Conservation (phyloP, 1,140 invertebrate species). For the Teleogryllus occipitalis region DNA sequence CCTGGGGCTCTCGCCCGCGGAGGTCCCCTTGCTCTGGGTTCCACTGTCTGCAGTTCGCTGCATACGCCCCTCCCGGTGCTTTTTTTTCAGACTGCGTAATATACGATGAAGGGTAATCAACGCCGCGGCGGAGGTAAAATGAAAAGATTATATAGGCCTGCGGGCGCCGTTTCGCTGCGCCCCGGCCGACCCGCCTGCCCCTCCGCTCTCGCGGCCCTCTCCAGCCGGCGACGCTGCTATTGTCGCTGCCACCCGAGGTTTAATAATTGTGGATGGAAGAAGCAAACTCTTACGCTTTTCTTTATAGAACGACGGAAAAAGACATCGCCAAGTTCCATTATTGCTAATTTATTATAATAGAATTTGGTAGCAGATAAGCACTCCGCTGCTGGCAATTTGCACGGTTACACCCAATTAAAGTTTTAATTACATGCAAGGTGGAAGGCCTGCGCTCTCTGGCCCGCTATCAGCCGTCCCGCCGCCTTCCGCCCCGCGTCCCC, state of each 20-base stretch:
- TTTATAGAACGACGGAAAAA: conserved; percentile 13
- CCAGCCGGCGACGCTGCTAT: background rate
- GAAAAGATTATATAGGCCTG: conserved; percentile 17
- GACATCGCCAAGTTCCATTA: conserved; percentile 20
- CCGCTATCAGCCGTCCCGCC: background rate
- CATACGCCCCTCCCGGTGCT: background rate
- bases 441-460: background rate
- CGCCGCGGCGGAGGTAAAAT: conserved; percentile 14
- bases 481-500: background rate
- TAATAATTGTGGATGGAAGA: conserved; percentile 15
- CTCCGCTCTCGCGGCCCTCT: background rate
- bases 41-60: background rate
- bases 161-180: background rate
- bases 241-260: conserved; percentile 12
- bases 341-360: conserved; percentile 22
- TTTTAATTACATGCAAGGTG: conserved; percentile 19
- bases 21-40: background rate
- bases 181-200: no score
- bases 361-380: conserved; percentile 18
- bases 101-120: conserved; percentile 18
- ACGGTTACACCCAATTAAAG: conserved; percentile 22
- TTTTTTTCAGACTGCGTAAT: conserved; percentile 7
- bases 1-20: background rate
- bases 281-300: background rate
- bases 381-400: conserved; percentile 9